A percentile compares a stretch with the other conserved stretches of the same genome.
Conservation (phyloP, 2,888 invertebrate species). For the Lasioglossum lativentre region DNA sequence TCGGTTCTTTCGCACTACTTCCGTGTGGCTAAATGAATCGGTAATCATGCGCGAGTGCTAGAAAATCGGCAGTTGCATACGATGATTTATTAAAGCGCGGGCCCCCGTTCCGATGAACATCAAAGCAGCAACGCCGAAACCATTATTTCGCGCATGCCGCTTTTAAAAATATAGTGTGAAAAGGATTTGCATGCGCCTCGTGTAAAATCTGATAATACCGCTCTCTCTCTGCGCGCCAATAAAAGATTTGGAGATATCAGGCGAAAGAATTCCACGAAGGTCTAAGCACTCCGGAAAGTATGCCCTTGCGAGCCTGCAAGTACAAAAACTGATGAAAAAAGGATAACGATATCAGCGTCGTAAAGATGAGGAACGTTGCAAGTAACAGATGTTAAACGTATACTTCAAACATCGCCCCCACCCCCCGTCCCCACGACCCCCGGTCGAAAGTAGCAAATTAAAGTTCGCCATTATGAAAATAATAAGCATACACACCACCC, state of each 20-base stretch:
- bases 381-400: not conserved
- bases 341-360: not conserved
- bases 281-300: conserved; percentile 32
- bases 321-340: not conserved
- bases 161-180: conserved; percentile 49
- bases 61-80: conserved; percentile 54
- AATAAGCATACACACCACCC: not conserved
- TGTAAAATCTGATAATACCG: conserved; percentile 50
- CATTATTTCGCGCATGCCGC: conserved; percentile 52
- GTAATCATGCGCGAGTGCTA: conserved; percentile 44
- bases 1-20: not conserved
- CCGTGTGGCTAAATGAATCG: conserved; percentile 19
- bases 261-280: conserved; percentile 43
- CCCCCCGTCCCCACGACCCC: not conserved
- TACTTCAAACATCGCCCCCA: not conserved
- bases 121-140: conserved; percentile 54
- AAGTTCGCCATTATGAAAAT: not conserved
- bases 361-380: not conserved
- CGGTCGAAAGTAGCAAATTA: not conserved
- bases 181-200: conserved; percentile 51
- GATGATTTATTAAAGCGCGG: conserved; percentile 46
- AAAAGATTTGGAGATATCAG: conserved; percentile 48
- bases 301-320: not conserved
- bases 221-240: conserved; percentile 25
- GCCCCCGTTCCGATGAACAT: conserved; percentile 44